A percentile compares a stretch with the other conserved stretches of the same genome.
These are phyloP conservation scores for Dissostichus mawsoni DNA, from an alignment of 2,113 vertebrate genomes.

Conservation along the genomic window DNA sequence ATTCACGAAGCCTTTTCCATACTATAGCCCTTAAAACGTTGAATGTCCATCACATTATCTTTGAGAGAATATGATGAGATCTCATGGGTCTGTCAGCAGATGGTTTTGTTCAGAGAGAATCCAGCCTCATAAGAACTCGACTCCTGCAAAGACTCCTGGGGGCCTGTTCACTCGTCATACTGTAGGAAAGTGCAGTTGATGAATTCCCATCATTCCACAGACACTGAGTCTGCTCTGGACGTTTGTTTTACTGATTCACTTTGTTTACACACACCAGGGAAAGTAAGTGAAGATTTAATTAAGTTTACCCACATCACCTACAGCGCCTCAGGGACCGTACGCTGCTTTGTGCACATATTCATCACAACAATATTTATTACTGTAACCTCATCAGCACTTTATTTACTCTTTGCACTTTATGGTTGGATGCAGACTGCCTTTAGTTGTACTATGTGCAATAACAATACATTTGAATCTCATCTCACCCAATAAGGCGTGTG, in stretches of 20 bases:
- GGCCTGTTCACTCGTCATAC: not conserved
- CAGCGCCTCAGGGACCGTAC: too few relatives aligned
- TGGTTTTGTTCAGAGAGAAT: conserved; percentile 6
- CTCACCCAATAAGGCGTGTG: too few relatives aligned
- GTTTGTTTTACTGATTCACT: conserved; percentile 14
- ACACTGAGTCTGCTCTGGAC: not conserved
- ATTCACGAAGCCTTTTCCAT: not conserved
- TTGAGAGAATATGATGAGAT: not conserved
- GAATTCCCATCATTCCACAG: conserved; percentile 44
- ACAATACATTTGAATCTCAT: too few relatives aligned
- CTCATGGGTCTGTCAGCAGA: not conserved
- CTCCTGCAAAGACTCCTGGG: not conserved
- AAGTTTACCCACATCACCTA: too few relatives aligned
- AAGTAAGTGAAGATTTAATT: not conserved
- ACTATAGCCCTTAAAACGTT: not conserved
- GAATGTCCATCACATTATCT: not conserved
- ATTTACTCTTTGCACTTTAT: too few relatives aligned
- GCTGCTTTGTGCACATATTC: too few relatives aligned
- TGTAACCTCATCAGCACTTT: too few relatives aligned
- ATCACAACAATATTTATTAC: not conserved
- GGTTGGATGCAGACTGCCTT: too few relatives aligned
- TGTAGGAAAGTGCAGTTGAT: not conserved
- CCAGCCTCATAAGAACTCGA: not conserved
- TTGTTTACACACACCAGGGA: not conserved
- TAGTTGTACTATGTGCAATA: too few relatives aligned